These are phyloP conservation scores for Polymixis lichenea DNA, from an alignment of 2,888 invertebrate genomes.

Conservation along the genomic window DNA sequence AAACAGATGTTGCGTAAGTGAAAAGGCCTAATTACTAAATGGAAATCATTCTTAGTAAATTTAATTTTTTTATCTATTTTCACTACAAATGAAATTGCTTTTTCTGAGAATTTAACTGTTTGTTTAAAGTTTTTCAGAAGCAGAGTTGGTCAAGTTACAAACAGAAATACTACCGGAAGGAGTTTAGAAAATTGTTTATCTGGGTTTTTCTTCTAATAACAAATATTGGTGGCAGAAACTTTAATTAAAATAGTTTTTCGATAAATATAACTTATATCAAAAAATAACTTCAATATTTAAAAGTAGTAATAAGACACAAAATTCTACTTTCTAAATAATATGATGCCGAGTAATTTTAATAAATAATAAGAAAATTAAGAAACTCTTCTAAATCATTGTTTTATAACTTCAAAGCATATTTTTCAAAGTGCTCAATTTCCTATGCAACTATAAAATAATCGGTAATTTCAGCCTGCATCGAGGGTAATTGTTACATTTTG, in stretches of 20 bases:
- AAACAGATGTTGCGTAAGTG: constrained; percentile 33
- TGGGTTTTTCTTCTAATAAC: not conserved
- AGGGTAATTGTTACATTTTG: not conserved
- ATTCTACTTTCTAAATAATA: not conserved
- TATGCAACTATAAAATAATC: not conserved
- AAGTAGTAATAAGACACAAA: not conserved
- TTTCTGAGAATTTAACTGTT: constrained; percentile 34
- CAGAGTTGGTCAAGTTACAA: constrained; percentile 24
- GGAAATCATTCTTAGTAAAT: not conserved
- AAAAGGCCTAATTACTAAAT: constrained; percentile 26
- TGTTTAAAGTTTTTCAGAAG: constrained; percentile 47
- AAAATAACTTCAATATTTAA: not conserved
- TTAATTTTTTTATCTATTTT: not conserved
- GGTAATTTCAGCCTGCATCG: not conserved
- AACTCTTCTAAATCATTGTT: not conserved
- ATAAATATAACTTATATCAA: not conserved
- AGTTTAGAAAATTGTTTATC: constrained; percentile 10
- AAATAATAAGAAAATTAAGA: not conserved
- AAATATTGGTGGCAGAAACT: not conserved
- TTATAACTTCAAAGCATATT: not conserved
- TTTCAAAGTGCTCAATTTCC: not conserved
- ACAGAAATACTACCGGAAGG: constrained; percentile 3
- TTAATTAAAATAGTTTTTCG: constrained; percentile 9
- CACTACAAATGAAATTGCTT: constrained; percentile 48
- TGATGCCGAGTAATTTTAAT: too few species aligned